Evolutionary conservation across 2,113 vertebrate species (phyloP).

Genomic region (Naja naja): DNA sequence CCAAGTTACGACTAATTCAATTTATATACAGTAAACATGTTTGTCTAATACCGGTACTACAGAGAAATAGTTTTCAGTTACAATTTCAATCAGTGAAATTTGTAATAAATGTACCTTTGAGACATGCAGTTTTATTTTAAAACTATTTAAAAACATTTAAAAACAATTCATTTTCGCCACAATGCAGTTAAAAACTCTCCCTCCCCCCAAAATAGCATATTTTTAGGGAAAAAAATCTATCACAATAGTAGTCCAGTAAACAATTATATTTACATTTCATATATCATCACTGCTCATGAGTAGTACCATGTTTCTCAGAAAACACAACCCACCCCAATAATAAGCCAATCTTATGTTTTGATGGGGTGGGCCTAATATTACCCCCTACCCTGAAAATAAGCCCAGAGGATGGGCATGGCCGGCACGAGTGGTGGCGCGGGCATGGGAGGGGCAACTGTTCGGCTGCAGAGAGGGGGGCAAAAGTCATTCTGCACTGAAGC

Average conservation of each 20-base stretch:
- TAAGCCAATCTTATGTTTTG: too few relatives aligned
- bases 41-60: background rate
- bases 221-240: background rate
- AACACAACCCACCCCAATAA: too few relatives aligned
- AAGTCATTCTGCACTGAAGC: too few relatives aligned
- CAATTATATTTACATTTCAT: conserved; percentile 50
- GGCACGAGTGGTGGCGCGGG: too few relatives aligned
- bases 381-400: too few relatives aligned
- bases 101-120: background rate
- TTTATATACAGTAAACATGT: background rate
- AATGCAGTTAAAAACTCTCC: too few relatives aligned
- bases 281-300: conserved; percentile 26
- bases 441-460: too few relatives aligned
- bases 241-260: conserved; percentile 59
- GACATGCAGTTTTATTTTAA: conserved; percentile 69
- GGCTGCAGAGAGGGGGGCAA: too few relatives aligned
- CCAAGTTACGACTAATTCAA: background rate
- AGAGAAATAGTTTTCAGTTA: background rate
- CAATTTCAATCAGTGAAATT: background rate
- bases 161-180: too few relatives aligned
- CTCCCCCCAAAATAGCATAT: too few relatives aligned
- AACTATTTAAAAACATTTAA: conserved; percentile 59
- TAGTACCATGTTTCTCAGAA: background rate
- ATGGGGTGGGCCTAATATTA: too few relatives aligned
- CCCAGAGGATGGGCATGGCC: too few relatives aligned